Conservation (phyloP, 53 echinoderm and acorn worm species). For the Antedon mediterranea region DNA sequence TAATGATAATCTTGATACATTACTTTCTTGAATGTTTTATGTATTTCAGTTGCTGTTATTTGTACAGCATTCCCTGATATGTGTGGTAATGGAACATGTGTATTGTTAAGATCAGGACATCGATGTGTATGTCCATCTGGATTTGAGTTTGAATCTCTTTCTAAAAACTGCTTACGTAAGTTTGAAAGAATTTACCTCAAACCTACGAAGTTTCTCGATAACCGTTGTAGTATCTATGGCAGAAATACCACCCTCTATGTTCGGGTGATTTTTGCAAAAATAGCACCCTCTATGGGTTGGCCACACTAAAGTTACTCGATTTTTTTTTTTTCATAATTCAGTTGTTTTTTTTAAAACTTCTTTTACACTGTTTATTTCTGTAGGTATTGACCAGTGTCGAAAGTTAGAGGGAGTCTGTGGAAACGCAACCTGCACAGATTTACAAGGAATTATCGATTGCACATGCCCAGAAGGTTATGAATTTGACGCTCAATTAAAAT, state of each 20-base stretch:
- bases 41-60: conserved; percentile 29
- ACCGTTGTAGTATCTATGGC: too few species aligned
- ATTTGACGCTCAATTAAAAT: conserved; percentile 39
- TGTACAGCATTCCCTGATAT: conserved; percentile 28
- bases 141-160: conserved; percentile 7
- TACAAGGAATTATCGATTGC: conserved; percentile 53
- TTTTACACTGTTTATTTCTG: neutral
- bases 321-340: too few species aligned
- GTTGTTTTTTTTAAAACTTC: too few species aligned
- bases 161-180: neutral
- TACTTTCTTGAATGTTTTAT: too few species aligned
- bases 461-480: conserved; percentile 61
- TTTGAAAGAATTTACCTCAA: neutral
- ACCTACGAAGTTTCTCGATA: too few species aligned
- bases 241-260: too few species aligned
- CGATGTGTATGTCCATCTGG: conserved; percentile 54
- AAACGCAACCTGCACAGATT: conserved; percentile 54
- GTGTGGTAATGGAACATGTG: conserved; percentile 90
- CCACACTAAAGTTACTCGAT: too few species aligned
- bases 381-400: conserved; percentile 19
- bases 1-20: neutral
- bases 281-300: too few species aligned
- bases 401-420: conserved; percentile 48
- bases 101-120: conserved; percentile 25
- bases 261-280: too few species aligned